Percentiles rank a stretch among this genome's conserved stretches.
Evolutionary conservation across 1,140 invertebrate genomes (phyloP).

Genomic region (Parasteatoda tepidariorum): DNA sequence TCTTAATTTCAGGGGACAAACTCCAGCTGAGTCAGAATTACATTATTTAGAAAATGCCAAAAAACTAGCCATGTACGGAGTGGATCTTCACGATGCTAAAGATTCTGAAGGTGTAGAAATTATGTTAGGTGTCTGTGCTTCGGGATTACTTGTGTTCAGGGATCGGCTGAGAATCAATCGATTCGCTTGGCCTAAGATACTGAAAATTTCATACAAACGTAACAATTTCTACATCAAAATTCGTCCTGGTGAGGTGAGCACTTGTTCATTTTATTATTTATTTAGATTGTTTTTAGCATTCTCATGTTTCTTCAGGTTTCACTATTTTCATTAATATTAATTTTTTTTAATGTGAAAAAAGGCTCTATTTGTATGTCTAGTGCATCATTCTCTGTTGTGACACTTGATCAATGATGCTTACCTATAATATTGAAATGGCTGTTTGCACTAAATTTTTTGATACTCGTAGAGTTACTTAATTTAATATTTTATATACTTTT

Average conservation of each 20-base stretch:
- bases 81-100: conserved; percentile 96
- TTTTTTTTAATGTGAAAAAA: too few species aligned
- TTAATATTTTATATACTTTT: too few species aligned
- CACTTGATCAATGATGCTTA: too few species aligned
- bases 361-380: too few species aligned
- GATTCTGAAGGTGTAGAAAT: conserved; percentile 97
- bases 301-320: background rate
- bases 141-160: conserved; percentile 93
- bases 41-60: conserved; percentile 98
- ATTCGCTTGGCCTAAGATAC: conserved; percentile 99
- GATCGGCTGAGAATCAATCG: conserved; percentile 96
- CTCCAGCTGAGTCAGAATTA: conserved; percentile 94
- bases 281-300: background rate
- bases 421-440: too few species aligned
- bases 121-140: conserved; percentile 95
- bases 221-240: conserved; percentile 99
- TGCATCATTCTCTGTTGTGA: too few species aligned
- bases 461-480: too few species aligned
- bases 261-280: background rate
- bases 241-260: conserved; percentile 83
- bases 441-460: too few species aligned
- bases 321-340: too few species aligned
- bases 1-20: conserved; percentile 85
- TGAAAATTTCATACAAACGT: conserved; percentile 98
- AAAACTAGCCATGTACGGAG: conserved; percentile 97